These are phyloP conservation scores for Drosophila buzzatii DNA, from an alignment of 2,888 invertebrate genomes.

Conservation along the genomic window DNA sequence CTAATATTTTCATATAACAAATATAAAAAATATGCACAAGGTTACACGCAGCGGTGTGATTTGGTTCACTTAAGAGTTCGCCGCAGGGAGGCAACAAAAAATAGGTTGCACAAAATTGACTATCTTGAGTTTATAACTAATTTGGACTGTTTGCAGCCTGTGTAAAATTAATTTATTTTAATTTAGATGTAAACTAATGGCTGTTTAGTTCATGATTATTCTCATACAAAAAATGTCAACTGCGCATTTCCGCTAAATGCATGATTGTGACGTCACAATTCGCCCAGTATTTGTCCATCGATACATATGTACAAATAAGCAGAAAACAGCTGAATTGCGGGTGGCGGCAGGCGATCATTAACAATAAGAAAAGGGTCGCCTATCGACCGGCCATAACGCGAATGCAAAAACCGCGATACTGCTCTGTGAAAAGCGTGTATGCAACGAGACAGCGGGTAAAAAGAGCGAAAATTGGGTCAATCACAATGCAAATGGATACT, in stretches of 20 bases:
- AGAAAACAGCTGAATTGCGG: conserved; percentile 35
- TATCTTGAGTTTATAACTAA: not conserved
- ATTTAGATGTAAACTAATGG: no score
- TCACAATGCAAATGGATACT: conserved; percentile 44
- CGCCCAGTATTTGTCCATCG: not conserved
- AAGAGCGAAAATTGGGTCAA: conserved; percentile 27
- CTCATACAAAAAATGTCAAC: not conserved
- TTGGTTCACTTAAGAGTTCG: not conserved
- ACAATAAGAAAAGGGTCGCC: conserved; percentile 25
- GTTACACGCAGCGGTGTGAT: not conserved
- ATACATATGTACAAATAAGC: conserved; percentile 9
- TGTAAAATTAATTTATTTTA: not conserved
- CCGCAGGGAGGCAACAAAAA: not conserved
- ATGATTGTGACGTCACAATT: not conserved
- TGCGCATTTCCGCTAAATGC: not conserved
- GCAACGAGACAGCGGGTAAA: conserved; percentile 2
- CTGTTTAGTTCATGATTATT: not conserved
- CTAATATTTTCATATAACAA: not conserved
- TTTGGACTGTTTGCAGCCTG: not conserved
- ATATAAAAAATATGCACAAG: not conserved
- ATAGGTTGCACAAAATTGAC: not conserved
- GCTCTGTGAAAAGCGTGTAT: conserved; percentile 33
- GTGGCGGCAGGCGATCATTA: conserved; percentile 20
- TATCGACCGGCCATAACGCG: conserved; percentile 39
- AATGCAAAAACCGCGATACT: conserved; percentile 33